Percentiles rank a stretch among this genome's conserved stretches.
These are phyloP conservation scores for Hybos culiciformis DNA, from an alignment of 2,888 invertebrate genomes.

Conservation along the genomic window DNA sequence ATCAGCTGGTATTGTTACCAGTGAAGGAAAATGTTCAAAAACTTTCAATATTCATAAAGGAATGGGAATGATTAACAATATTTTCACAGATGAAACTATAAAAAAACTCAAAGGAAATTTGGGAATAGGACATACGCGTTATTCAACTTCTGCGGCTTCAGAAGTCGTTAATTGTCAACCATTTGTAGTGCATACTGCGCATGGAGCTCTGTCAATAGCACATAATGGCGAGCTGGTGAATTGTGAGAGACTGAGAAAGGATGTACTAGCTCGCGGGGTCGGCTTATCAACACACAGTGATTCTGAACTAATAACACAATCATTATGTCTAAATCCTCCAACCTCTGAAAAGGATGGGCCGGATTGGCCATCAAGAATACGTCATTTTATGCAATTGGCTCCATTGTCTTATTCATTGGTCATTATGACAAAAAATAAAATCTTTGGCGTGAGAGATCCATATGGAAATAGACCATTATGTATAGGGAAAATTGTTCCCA, in stretches of 20 bases:
- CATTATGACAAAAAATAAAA: conserved; percentile 86
- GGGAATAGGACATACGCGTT: conserved; percentile 93
- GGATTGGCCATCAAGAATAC: conserved; percentile 85
- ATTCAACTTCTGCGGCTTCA: conserved; percentile 91
- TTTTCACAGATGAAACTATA: conserved; percentile 84
- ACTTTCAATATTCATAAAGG: conserved; percentile 79
- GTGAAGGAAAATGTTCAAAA: conserved; percentile 68
- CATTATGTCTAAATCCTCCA: conserved; percentile 82
- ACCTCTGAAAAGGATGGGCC: conserved; percentile 70
- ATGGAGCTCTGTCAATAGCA: conserved; percentile 88
- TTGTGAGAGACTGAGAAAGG: conserved; percentile 73
- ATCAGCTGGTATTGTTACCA: conserved; percentile 94
- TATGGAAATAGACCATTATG: conserved; percentile 95
- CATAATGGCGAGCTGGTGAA: conserved; percentile 98
- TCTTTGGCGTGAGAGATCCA: conserved; percentile 92
- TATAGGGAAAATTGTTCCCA: conserved; percentile 77
- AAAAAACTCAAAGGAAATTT: conserved; percentile 75
- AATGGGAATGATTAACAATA: conserved; percentile 90
- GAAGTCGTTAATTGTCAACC: conserved; percentile 96
- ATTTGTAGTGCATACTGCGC: conserved; percentile 93
- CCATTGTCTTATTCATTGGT: conserved; percentile 90
- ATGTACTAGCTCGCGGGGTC: conserved; percentile 84
- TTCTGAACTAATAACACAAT: conserved; percentile 93
- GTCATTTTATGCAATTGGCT: conserved; percentile 83
- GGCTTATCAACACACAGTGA: conserved; percentile 94